Base-by-base conservation (phyloP, 2,888 invertebrate species). In the Melanchra persicariae region DNA sequence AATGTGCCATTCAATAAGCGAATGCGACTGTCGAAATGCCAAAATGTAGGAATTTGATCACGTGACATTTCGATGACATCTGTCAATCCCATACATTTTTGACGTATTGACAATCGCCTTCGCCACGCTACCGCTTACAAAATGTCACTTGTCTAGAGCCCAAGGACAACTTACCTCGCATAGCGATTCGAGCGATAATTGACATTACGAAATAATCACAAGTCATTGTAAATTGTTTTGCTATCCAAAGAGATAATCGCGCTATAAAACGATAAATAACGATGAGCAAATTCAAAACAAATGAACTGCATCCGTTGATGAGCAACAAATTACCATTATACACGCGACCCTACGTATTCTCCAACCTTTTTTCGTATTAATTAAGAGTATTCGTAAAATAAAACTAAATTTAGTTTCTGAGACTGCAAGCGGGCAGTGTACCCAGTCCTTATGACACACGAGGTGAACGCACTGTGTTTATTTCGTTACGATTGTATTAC, bases 401-500 rank as follows among this genome's bases (percentile, higher is more conserved):
- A 76, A 74, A 71, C 26, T 51, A 64, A 78, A 68, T 63, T 74
- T 52, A 68, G 74, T 69, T 71, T 68, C 58, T 66, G 43, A 61
- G 62, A 52, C 58, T 70, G 74, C 77, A 59, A 30, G 40, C 63
- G 70, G 78, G 57, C 69, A 59, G 84, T 82, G 81, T 84, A 69
- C 74, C 54, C 61, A 8, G 61, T 26, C 66, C 75, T 82, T 80
- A 85, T 72, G 76, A 73, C 54, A 82, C 76, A 71, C 59, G 82
- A 79, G 82, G 85, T 85, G 71, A 85, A 85, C 51, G 83, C 54
- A 78, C 83, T 72, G 63, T n/a, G 75, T 67, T 74, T 71, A 85
- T 82, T 85, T 85, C 67, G 82, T 83, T 85, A 78, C 77, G 85
- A 79, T 80, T 79, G 74, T 84, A 59, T 81, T 79, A 77, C 75